These are phyloP conservation scores for Allophyes oxyacanthae DNA, from an alignment of 2,888 invertebrate species.

Conservation along the genomic window DNA sequence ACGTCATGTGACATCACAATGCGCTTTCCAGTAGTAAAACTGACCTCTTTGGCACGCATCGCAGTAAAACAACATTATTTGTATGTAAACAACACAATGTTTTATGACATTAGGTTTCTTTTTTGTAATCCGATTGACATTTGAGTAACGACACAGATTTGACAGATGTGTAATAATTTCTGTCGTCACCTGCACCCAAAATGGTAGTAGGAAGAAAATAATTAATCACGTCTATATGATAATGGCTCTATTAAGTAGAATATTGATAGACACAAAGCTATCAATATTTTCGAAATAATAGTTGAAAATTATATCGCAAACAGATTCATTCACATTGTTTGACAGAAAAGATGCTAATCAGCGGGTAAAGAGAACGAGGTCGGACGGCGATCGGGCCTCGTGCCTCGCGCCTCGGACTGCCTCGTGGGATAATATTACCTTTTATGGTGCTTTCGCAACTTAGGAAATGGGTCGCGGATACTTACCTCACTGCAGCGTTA, in stretches of 20 bases:
- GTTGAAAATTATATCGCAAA: slow-evolving; percentile 39
- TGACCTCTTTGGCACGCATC: slow-evolving; percentile 31
- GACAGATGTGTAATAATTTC: slow-evolving; percentile 15
- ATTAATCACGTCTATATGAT: slow-evolving; percentile 7
- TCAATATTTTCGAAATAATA: slow-evolving; percentile 14
- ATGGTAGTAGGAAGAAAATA: neutral
- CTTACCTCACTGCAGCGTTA: slow-evolving; percentile 58
- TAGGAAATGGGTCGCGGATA: slow-evolving; percentile 48
- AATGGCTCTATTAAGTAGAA: neutral
- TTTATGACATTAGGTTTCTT: slow-evolving; percentile 18
- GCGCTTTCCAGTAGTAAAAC: slow-evolving; percentile 36
- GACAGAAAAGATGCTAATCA: slow-evolving; percentile 68
- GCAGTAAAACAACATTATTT: slow-evolving; percentile 15
- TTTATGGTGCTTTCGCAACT: slow-evolving; percentile 66
- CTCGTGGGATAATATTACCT: slow-evolving; percentile 67
- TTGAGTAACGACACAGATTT: slow-evolving; percentile 30
- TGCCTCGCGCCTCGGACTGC: slow-evolving; percentile 59
- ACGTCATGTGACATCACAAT: slow-evolving; percentile 43
- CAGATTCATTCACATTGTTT: slow-evolving; percentile 48
- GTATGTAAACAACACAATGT: slow-evolving; percentile 16
- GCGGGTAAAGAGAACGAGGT: slow-evolving; percentile 64
- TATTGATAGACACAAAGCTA: slow-evolving; percentile 5
- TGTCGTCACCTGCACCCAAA: slow-evolving; percentile 13
- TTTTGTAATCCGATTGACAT: slow-evolving; percentile 15
- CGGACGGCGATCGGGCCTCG: slow-evolving; percentile 60